Evolutionary conservation across 2,797 vertebrate species (phyloP), one percentile per base, ranked within the genome.

Genomic region (Schizopygopsis pylzovi): DNA sequence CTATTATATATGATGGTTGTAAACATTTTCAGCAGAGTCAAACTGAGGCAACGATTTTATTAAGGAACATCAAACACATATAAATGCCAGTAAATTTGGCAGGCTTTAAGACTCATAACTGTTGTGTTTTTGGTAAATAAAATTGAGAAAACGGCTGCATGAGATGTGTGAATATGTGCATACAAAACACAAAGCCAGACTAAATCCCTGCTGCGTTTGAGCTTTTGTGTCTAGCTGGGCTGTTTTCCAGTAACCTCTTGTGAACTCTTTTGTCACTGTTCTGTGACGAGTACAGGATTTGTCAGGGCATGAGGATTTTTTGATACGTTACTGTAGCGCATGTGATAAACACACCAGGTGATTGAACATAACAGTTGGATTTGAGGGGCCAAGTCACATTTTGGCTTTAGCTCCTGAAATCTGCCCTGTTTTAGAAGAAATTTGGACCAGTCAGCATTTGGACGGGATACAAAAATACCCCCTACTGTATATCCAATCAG

Each of bases 391-490:
- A 52, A 33, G 43, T 67, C 6, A 0, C 10, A 72, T 65, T 56
- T 79, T 79, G 75, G 77, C 89, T 83, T 84, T 80, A 71, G 33
- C 37, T 89, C 81, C 68, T 18, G 76, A n/a, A 5, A 8, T 37
- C 22, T 78, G 45, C 84, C 18, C 52, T n/a, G 10, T 70, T 76
- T 65, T 61, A n/a, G 12, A 82, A 61, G 43, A 49, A 85, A 84
- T 65, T 41, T 63, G 39, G 39, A 52, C 25, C 70, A 76, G 75
- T 80, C 84, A 86, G 41, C 52, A 73, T 85, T 82, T 85, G 67
- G 41, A 85, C 4, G 16, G 8, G 87, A 82, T 59, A 37, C 72
- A 85, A 71, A 83, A 86, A 77, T 78, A 47, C 86, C 81, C 15
- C 80, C 61, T 79, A 65, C 28, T 65, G 6, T 65, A 28, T 77